Evolutionary conservation across 2,888 invertebrate genomes (phyloP).

Genomic region (Pheosia tremula): DNA sequence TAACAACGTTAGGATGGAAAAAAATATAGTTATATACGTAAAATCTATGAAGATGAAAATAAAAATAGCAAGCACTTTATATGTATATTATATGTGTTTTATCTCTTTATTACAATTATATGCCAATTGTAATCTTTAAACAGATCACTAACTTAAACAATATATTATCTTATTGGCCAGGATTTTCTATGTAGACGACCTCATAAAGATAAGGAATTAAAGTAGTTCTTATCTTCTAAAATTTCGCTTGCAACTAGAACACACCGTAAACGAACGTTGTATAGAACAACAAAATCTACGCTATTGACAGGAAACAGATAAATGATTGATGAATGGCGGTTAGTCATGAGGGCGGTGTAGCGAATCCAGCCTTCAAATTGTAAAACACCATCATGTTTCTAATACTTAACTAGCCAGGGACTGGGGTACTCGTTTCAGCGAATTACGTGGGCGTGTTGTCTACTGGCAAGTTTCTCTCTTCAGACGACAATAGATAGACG

Average conservation of each 20-base stretch:
- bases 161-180: too few species aligned
- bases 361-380: constrained; percentile 11
- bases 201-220: not conserved
- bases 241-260: not conserved
- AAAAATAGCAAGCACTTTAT: not conserved
- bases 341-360: constrained; percentile 16
- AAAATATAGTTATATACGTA: constrained; percentile 18
- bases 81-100: not conserved
- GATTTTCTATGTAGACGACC: too few species aligned
- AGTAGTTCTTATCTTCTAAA: not conserved
- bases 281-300: constrained; percentile 2
- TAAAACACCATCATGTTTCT: constrained; percentile 18
- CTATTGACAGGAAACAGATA: constrained; percentile 19
- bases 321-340: constrained; percentile 14
- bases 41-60: constrained; percentile 6
- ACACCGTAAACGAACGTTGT: not conserved
- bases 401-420: not conserved
- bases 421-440: constrained; percentile 12
- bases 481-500: constrained; percentile 12
- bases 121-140: too few species aligned
- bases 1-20: constrained; percentile 20
- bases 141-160: too few species aligned
- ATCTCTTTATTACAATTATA: too few species aligned
- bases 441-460: constrained; percentile 3
- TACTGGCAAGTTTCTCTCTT: constrained; percentile 14